Evolutionary conservation across 2,888 invertebrate genomes (phyloP), one percentile per base, ranked within the genome.

Genomic region (Empis stercorea): DNA sequence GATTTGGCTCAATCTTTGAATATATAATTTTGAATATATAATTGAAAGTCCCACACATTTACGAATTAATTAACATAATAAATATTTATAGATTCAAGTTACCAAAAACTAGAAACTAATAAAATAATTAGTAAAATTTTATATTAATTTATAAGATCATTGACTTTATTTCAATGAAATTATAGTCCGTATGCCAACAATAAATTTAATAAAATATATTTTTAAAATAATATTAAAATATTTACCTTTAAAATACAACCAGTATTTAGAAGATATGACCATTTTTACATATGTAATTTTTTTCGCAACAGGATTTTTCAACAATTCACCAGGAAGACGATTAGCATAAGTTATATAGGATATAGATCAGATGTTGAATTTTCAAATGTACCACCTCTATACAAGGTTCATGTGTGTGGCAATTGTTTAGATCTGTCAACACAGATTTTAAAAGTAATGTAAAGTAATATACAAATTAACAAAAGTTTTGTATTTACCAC

Each of bases 321-420:
- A 89, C 88, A 63, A 89, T 85, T 77, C 78, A 43, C 95, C 94
- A 37, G 88, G 87, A 72, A 91, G 91, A 30, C 94, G 94, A 61
- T 89, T 87, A 44, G 87, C 85, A 70, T 94, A 95, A 51, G 86
- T 84, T 73, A 94, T n/a, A n/a, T 95, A 58, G 81, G 76, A 74
- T 92, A 95, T 66, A 85, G 83, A 72, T 93, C 89, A 34, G 93
- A 92, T 48, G 87, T 88, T 17, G 88, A 89, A 73, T 94, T 93
- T 71, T 88, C 87, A 74, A 95, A 95, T 46, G 91, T 87, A 54
- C 93, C 94, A 49, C 89, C 88, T 94, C 93, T 66, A 82, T 80
- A 68, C 94, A 95, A 10, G 94, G 94, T 70, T 88, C 87, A 72
- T 92, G 91, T 40, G 91, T 91, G 52, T 93, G 93, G 71, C 94